phyloP scores from a whole-genome alignment of 2,113 vertebrate species.

The Peucedramus taeniatus region DNA sequence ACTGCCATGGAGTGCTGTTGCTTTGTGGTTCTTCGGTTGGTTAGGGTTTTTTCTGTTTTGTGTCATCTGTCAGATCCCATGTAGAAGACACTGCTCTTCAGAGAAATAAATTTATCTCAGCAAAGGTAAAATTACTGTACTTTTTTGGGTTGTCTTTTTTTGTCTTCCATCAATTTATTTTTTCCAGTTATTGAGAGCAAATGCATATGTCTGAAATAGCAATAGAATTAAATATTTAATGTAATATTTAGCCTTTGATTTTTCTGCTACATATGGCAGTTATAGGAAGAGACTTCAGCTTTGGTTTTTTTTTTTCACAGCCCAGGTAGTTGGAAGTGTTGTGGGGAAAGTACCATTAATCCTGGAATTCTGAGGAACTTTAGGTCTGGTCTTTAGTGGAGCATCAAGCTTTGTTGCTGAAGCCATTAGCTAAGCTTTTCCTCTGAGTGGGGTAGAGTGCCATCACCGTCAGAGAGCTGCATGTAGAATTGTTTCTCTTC shows the following conservation, averaged over 20 bases:
- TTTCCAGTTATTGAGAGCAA: neutral
- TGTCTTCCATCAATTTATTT: neutral
- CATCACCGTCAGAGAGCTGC: neutral
- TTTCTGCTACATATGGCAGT: neutral
- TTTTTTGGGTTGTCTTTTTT: neutral
- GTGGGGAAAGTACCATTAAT: neutral
- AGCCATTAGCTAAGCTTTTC: neutral
- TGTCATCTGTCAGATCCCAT: neutral
- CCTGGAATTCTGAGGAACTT: neutral
- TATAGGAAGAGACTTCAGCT: neutral
- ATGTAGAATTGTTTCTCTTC: neutral
- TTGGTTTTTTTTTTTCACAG: neutral
- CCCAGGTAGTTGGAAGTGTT: neutral
- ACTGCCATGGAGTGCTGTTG: neutral
- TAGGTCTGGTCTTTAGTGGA: neutral
- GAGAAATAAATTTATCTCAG: neutral
- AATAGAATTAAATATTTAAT: neutral
- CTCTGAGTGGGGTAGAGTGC: neutral
- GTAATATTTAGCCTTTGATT: neutral
- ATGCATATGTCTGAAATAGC: neutral
- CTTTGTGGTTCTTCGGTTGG: neutral
- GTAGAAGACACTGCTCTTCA: neutral
- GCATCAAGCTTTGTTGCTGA: neutral
- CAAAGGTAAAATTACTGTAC: neutral
- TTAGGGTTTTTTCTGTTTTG: neutral